A percentile compares a stretch with the other conserved stretches of the same genome.
phyloP scores from a whole-genome alignment of 2,797 vertebrate species.

The Chloroceryle inda region DNA sequence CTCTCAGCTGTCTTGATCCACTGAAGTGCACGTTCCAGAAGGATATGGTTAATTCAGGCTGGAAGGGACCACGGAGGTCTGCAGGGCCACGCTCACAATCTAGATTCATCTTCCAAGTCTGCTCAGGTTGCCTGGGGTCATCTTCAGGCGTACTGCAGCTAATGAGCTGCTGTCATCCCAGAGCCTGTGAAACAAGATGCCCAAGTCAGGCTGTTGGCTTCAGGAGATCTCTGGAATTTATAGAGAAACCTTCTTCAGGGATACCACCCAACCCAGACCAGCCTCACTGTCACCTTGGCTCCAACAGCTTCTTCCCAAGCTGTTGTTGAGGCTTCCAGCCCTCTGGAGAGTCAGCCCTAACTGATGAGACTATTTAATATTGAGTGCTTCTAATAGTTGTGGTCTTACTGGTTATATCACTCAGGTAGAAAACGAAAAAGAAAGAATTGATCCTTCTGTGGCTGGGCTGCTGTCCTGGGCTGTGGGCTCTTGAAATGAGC shows the following conservation, averaged over 20 bases:
- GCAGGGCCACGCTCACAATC: not conserved
- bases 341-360: not conserved
- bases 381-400: not conserved
- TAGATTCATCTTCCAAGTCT: not conserved
- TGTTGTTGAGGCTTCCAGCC: too few species aligned
- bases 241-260: not conserved
- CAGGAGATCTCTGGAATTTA: not conserved
- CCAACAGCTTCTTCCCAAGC: not conserved
- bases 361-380: not conserved
- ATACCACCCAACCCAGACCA: not conserved
- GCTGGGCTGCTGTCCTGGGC: not conserved
- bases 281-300: not conserved
- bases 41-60: not conserved
- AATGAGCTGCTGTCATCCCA: not conserved
- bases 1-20: not conserved
- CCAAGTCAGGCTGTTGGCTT: not conserved
- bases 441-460: fast-evolving
- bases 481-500: not conserved
- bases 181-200: not conserved
- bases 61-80: not conserved
- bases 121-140: not conserved
- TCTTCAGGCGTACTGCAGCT: not conserved
- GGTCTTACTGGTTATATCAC: not conserved
- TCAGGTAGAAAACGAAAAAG: not conserved
- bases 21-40: fast-evolving